Evolutionary conservation across 2,888 invertebrate species (phyloP), one percentile per base, ranked within the genome.

Genomic region (Clanis bilineata): DNA sequence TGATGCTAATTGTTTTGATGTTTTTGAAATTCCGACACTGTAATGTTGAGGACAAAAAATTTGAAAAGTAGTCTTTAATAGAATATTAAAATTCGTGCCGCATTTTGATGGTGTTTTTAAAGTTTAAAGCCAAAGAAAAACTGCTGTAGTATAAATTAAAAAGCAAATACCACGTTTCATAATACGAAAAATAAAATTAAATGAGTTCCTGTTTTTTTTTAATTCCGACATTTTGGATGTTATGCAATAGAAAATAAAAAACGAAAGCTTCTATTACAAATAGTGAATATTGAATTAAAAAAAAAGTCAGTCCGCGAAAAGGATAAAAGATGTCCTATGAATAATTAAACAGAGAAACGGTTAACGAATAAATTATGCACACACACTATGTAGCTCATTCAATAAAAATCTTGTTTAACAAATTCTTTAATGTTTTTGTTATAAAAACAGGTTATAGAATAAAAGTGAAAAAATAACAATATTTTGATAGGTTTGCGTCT

Each of bases 261-360:
- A 64, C 62, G 71, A 74, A 76, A 77, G 71, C 70, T 63, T 57
- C 58, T 64, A 60, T 71, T 66, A 67, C 59, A 51, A 62, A 61
- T 59, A 65, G 72, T 73, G 70, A 71, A 76, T 75, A 78, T 73
- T 74, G 63, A 67, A 72, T 65, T 59, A 63, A 64, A 58, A 64
- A 64, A 36, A 6, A 3, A 58, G 10, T 43, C 61, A 64, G 28
- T 67, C 61, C 55, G 57, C 63, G 60, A 59, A 69, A 76, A 76
- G 68, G 70, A 74, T 72, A 68, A 61, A 62, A 66, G 63, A 64
- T 65, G 45, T 51, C 47, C 28, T 60, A 76, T 82, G 80, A 81
- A 83, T 83, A 69, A 83, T 83, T 81, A 69, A 84, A 68, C 56
- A 81, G 80, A 76, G 80, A 83, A 83, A 82, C 67, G 66, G 68